These are phyloP conservation scores for Ivindomyrus marchei DNA, from an alignment of 2,113 vertebrate genomes.

Conservation along the genomic window DNA sequence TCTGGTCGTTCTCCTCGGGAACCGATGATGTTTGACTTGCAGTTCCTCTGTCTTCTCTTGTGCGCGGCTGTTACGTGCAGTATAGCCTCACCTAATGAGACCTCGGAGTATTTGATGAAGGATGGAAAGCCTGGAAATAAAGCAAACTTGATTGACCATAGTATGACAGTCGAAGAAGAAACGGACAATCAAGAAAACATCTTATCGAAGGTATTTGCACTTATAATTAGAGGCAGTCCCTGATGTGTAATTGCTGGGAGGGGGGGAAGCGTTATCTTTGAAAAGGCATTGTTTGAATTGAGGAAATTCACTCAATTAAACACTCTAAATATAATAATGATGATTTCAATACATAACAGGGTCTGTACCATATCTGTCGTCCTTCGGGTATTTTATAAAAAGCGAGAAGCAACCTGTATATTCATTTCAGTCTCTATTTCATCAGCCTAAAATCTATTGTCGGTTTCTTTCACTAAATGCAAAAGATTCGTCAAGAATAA, in stretches of 20 bases:
- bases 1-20: not conserved
- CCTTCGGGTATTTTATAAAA: not conserved
- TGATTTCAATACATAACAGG: not conserved
- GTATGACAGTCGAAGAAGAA: conserved; percentile 59
- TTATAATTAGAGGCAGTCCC: not conserved
- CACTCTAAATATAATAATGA: not conserved
- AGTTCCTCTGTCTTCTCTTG: conserved; percentile 32
- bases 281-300: not conserved
- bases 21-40: conserved; percentile 23
- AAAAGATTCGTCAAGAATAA: not conserved
- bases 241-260: not conserved
- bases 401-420: not conserved
- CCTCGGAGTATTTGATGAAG: not conserved
- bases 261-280: not conserved
- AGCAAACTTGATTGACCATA: conserved; percentile 8
- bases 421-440: not conserved
- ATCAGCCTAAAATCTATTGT: not conserved
- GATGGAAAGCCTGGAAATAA: conserved; percentile 17
- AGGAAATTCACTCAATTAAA: not conserved
- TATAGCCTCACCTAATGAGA: conserved; percentile 37
- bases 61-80: conserved; percentile 31
- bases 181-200: conserved; percentile 69
- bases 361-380: not conserved
- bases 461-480: not conserved
- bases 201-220: conserved; percentile 68